phyloP scores from a whole-genome alignment of 2,888 invertebrate genomes.

The Conomelus anceps region DNA sequence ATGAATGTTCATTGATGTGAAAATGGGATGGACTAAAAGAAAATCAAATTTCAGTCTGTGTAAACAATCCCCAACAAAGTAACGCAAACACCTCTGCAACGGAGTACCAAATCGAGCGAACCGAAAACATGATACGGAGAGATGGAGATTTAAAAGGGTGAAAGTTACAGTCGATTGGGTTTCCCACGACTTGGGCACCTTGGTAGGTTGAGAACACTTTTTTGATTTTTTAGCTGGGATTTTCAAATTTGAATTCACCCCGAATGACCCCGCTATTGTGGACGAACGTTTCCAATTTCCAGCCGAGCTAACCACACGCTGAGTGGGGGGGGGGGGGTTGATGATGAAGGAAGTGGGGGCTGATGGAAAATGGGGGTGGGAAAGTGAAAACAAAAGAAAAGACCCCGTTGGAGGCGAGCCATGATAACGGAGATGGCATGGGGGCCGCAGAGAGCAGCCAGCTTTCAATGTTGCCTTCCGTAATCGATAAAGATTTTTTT shows the following conservation, averaged over 20 bases:
- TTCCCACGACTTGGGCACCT: not conserved
- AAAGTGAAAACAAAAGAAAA: not conserved
- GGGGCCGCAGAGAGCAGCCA: no score
- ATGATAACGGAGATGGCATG: not conserved
- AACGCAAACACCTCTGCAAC: no score
- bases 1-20: not conserved
- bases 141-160: not conserved
- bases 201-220: not conserved
- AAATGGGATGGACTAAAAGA: not conserved
- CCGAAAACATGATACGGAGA: not conserved
- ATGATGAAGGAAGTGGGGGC: not conserved
- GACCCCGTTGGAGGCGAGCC: not conserved
- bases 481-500: not conserved
- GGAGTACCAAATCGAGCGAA: not conserved
- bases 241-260: not conserved
- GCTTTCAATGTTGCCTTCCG: not conserved
- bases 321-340: not conserved
- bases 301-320: not conserved
- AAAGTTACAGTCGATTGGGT: not conserved
- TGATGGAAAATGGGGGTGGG: not conserved
- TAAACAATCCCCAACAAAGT: not conserved
- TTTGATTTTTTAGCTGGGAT: not conserved
- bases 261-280: not conserved
- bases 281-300: not conserved
- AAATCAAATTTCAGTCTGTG: not conserved